Evolutionary conservation across 2,797 vertebrate genomes (phyloP).

Genomic region (Phalloptychus januarius): DNA sequence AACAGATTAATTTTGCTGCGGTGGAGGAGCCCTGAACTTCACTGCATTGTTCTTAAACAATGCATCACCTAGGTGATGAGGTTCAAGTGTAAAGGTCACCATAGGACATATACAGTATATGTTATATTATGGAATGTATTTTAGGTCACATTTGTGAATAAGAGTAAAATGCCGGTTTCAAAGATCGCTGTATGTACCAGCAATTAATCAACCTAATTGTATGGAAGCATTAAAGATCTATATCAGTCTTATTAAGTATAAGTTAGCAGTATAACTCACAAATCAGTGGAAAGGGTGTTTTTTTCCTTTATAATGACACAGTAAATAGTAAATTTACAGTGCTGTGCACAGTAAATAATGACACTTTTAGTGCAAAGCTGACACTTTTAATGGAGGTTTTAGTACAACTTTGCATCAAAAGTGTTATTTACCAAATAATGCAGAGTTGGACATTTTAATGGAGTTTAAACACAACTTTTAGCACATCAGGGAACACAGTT

Average conservation of each 20-base stretch:
- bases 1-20: slow-evolving; percentile 41
- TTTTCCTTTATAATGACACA: no score
- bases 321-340: no score
- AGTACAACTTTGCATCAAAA: no score
- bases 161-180: neutral
- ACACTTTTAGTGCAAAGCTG: no score
- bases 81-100: slow-evolving; percentile 27
- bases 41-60: slow-evolving; percentile 39
- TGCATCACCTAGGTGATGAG: slow-evolving; percentile 48
- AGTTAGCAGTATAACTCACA: neutral
- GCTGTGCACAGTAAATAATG: no score
- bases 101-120: slow-evolving; percentile 6
- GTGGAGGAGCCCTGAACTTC: slow-evolving; percentile 36
- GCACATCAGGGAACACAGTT: neutral
- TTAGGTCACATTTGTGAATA: neutral
- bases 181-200: neutral
- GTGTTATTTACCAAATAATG: no score
- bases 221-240: neutral
- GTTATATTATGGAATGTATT: slow-evolving; percentile 22
- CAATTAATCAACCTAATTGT: neutral
- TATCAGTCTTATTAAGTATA: neutral
- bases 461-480: no score
- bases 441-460: no score
- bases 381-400: no score
- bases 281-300: neutral